Evolutionary conservation across 2,113 vertebrate genomes (phyloP).

Genomic region (Fregetta grallaria): DNA sequence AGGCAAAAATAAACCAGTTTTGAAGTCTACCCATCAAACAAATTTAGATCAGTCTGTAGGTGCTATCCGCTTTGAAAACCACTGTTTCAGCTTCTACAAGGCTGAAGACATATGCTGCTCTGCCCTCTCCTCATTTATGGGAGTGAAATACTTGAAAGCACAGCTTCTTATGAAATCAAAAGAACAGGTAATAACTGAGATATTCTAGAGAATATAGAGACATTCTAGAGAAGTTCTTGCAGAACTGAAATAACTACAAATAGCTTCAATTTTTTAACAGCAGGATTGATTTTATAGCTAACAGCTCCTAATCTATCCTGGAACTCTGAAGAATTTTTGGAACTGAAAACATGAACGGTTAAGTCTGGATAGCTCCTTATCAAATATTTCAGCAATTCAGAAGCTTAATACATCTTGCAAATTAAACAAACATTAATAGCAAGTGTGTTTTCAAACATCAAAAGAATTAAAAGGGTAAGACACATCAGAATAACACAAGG

Average conservation of each 20-base stretch:
- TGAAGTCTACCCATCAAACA: neutral
- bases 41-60: neutral
- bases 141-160: neutral
- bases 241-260: neutral
- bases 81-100: neutral
- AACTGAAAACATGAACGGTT: neutral
- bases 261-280: neutral
- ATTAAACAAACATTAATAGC: neutral
- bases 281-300: neutral
- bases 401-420: neutral
- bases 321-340: neutral
- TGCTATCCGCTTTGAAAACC: neutral
- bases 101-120: neutral
- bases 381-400: neutral
- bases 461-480: neutral
- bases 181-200: neutral
- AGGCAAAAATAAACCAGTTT: neutral
- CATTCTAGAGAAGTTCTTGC: neutral
- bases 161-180: neutral
- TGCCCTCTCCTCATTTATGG: neutral
- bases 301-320: neutral
- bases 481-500: neutral
- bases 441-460: neutral
- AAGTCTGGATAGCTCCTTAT: neutral
- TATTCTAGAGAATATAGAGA: neutral